Conservation (phyloP, 2,888 invertebrate genomes). For the Pollenia labialis region DNA sequence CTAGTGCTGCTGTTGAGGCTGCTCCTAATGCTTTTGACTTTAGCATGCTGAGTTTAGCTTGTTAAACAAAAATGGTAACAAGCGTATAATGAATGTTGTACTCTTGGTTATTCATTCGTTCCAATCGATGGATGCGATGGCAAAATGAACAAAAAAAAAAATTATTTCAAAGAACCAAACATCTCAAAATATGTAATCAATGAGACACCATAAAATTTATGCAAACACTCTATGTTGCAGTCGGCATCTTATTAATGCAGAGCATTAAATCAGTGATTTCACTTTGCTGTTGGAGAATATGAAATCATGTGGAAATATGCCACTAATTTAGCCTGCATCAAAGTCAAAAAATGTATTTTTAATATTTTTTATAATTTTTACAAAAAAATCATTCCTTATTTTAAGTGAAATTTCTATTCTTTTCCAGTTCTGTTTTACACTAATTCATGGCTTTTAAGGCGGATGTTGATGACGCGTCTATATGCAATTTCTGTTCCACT, state of each 20-base stretch:
- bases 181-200: slow-evolving; percentile 38
- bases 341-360: no score
- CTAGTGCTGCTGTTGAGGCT: slow-evolving; percentile 29
- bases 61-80: slow-evolving; percentile 67
- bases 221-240: slow-evolving; percentile 50
- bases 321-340: no score
- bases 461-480: slow-evolving; percentile 26
- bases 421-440: slow-evolving; percentile 2
- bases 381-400: no score
- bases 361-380: no score
- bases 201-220: slow-evolving; percentile 57
- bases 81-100: slow-evolving; percentile 63
- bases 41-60: slow-evolving; percentile 61
- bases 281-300: background rate
- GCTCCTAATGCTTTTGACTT: slow-evolving; percentile 62
- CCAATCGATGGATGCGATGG: slow-evolving; percentile 38
- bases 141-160: slow-evolving; percentile 23
- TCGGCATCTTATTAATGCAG: slow-evolving; percentile 23
- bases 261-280: slow-evolving; percentile 5
- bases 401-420: background rate
- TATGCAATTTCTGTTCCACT: slow-evolving; percentile 36
- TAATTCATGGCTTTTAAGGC: slow-evolving; percentile 30
- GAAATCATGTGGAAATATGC: background rate
- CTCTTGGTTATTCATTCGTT: slow-evolving; percentile 51
- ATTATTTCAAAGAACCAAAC: slow-evolving; percentile 36